Base-by-base conservation (phyloP, 2,797 vertebrate genomes). In the Chaetodon trifasciatus region DNA sequence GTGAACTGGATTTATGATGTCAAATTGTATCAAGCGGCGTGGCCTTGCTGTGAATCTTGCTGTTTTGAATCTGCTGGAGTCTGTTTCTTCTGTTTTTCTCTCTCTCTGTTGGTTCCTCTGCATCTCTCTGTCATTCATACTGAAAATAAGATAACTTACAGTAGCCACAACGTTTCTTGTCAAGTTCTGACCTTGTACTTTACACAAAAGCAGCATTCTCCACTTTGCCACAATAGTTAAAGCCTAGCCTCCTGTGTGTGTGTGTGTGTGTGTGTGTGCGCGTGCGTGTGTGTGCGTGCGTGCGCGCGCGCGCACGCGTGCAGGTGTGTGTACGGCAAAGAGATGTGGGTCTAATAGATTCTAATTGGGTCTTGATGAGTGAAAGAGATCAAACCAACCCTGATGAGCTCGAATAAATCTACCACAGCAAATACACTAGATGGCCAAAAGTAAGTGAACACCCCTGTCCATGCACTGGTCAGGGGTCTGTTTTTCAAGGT, bases 361-460 rank as follows among this genome's bases (percentile, higher is more conserved):
- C 40, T 80, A 81, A 86, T 85, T 88, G 35, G 52, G 42, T 77
- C 60, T 70, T 85, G 74, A 81, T 80, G 82, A 88, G 67, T 85
- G 83, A 88, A 40, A 28, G 17, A 77, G 70, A 82, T 82, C 62
- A 68, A 85, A 74, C 55, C 57, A 55, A n/a, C 55, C 17, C 13
- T 63, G 39, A 76, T 74, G 42, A 84, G 68, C 69, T 9, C 23
- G 42, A 37, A 72, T 53, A 46, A 70, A 75, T 65, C 32, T 46
- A 13, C 13, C n/a, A 35, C 19, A 69, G 24, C 44, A 44, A 49
- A 60, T 63, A 44, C 2, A 76, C 21, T 32, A 6, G 2, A 0
- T 44, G 23, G 6, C 57, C 44, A 69, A 47, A 72, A 46, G 55
- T 73, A 72, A 47, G 24, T 3, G 4, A 10, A 73, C 44, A 39